These are phyloP conservation scores for Sphaerodactylus townsendi DNA, from an alignment of 2,113 vertebrate genomes.

Conservation along the genomic window DNA sequence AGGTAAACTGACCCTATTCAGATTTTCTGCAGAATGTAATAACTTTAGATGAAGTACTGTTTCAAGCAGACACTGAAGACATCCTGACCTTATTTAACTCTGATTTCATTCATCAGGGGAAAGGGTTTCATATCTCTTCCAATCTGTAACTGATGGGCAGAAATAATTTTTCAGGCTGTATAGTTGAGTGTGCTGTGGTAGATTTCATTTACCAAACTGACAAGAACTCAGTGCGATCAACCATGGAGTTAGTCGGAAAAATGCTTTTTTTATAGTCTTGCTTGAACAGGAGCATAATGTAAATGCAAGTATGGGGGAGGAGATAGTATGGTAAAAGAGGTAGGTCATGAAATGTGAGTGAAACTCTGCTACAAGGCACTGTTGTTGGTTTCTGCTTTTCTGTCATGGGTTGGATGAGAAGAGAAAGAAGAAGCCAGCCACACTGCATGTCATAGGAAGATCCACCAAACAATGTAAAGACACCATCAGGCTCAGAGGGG, in stretches of 20 bases:
- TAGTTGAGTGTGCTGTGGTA: slow-evolving; percentile 31
- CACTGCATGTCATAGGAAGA: too few relatives aligned
- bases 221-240: slow-evolving; percentile 54
- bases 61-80: slow-evolving; percentile 47
- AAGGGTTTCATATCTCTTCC: slow-evolving; percentile 53
- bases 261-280: slow-evolving; percentile 49
- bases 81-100: slow-evolving; percentile 60
- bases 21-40: slow-evolving; percentile 51
- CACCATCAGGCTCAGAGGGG: too few relatives aligned
- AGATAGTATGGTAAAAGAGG: not conserved
- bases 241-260: slow-evolving; percentile 44
- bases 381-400: slow-evolving; percentile 10
- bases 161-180: slow-evolving; percentile 63
- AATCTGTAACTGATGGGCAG: slow-evolving; percentile 46
- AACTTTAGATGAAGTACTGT: slow-evolving; percentile 55
- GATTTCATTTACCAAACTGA: slow-evolving; percentile 63
- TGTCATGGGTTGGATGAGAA: not conserved
- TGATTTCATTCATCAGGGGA: slow-evolving; percentile 57
- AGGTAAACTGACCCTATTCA: slow-evolving; percentile 42
- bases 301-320: slow-evolving; percentile 2
- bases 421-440: too few relatives aligned
- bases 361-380: not conserved
- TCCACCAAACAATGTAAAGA: too few relatives aligned
- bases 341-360: slow-evolving; percentile 11
- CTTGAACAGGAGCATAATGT: slow-evolving; percentile 7